These are phyloP conservation scores for Lates japonicus DNA, from an alignment of 2,797 vertebrate species.

Conservation along the genomic window DNA sequence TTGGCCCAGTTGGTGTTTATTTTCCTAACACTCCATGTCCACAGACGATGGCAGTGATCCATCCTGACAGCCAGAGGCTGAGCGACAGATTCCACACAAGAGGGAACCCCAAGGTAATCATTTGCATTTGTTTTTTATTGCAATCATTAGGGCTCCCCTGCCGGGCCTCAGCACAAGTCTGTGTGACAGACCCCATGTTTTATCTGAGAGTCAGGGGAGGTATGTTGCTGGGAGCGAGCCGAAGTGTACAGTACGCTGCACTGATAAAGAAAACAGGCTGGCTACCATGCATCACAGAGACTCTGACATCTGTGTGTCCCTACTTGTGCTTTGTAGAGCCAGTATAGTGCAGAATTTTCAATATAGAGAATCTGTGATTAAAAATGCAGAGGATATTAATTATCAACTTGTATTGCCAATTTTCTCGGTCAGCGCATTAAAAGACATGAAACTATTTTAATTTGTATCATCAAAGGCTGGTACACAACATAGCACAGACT, in stretches of 20 bases:
- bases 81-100: conserved; percentile 81
- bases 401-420: conserved; percentile 53
- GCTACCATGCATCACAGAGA: conserved; percentile 68
- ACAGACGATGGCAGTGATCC: conserved; percentile 82
- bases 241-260: conserved; percentile 69
- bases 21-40: conserved; percentile 77
- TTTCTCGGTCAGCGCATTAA: conserved; percentile 45
- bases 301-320: conserved; percentile 69
- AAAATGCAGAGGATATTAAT: conserved; percentile 56
- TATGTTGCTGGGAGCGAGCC: conserved; percentile 75
- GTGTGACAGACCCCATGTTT: conserved; percentile 84
- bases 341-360: conserved; percentile 31
- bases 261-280: conserved; percentile 74
- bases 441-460: conserved; percentile 41
- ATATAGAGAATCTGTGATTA: conserved; percentile 55
- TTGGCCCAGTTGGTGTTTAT: conserved; percentile 79
- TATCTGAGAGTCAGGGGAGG: conserved; percentile 82
- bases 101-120: conserved; percentile 86
- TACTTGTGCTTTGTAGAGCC: conserved; percentile 41
- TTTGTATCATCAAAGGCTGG: conserved; percentile 41
- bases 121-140: conserved; percentile 87
- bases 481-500: conserved; percentile 24
- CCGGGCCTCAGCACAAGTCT: conserved; percentile 72
- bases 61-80: conserved; percentile 82
- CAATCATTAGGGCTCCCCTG: conserved; percentile 83